These are phyloP conservation scores for Lethrus apterus DNA, from an alignment of 1,140 invertebrate genomes.

Conservation along the genomic window DNA sequence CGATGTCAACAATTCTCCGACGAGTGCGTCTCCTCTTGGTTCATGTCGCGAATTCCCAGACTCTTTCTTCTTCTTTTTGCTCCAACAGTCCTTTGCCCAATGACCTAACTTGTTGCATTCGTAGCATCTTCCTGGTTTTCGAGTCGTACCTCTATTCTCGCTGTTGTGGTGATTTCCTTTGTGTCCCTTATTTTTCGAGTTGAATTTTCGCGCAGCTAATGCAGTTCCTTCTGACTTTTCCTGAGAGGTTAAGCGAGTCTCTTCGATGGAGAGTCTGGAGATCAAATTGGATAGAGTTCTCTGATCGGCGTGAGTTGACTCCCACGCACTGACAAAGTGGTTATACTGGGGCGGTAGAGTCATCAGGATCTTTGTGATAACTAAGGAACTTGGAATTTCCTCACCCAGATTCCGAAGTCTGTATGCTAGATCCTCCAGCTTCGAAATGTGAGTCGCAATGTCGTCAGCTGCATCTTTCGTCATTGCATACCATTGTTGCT, in stretches of 20 bases:
- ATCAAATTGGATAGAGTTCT: slow-evolving; percentile 32
- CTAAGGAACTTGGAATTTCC: slow-evolving; percentile 27
- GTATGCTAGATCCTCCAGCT: slow-evolving; percentile 30
- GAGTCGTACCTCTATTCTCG: no score
- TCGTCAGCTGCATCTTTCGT: slow-evolving; percentile 15
- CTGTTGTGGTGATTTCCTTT: background rate
- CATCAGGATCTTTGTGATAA: slow-evolving; percentile 36
- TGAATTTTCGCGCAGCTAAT: background rate
- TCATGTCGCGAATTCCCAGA: no score
- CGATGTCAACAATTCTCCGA: no score
- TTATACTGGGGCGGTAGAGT: slow-evolving; percentile 28
- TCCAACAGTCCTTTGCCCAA: no score
- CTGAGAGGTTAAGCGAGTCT: slow-evolving; percentile 8
- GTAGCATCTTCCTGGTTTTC: no score
- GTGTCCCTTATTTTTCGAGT: background rate
- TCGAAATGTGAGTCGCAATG: slow-evolving; percentile 30
- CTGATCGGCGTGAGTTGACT: slow-evolving; percentile 23
- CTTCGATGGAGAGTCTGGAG: slow-evolving; percentile 29
- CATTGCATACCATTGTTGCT: slow-evolving; percentile 31
- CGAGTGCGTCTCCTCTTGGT: no score
- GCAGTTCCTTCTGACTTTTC: background rate
- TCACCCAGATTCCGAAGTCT: slow-evolving; percentile 29
- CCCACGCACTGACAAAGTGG: slow-evolving; percentile 40
- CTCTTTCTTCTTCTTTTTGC: no score
- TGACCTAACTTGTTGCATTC: no score